These are phyloP conservation scores for Drosophila albomicans DNA, from an alignment of 1,140 invertebrate genomes.

Conservation along the genomic window DNA sequence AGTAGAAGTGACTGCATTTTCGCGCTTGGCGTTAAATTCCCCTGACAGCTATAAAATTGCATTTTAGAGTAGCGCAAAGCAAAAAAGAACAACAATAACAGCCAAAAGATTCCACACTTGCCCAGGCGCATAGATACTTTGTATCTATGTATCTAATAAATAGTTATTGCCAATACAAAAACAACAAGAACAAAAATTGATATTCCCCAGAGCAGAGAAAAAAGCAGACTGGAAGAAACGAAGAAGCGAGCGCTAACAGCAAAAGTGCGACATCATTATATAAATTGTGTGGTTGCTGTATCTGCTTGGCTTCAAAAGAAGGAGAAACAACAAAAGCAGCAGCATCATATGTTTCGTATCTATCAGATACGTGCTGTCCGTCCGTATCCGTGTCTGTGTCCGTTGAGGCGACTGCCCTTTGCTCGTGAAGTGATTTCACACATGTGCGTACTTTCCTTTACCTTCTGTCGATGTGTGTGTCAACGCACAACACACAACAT, in stretches of 20 bases:
- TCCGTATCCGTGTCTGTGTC: not conserved
- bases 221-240: not conserved
- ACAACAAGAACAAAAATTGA: constrained; percentile 68
- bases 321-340: not conserved
- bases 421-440: constrained; percentile 76
- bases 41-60: constrained; percentile 82
- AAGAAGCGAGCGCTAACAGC: constrained; percentile 13
- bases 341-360: constrained; percentile 82
- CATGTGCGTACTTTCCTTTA: constrained; percentile 34
- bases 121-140: constrained; percentile 53
- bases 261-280: constrained; percentile 84
- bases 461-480: constrained; percentile 33
- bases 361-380: constrained; percentile 63
- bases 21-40: constrained; percentile 83
- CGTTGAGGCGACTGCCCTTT: constrained; percentile 25
- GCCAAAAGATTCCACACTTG: constrained; percentile 35
- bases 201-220: constrained; percentile 60
- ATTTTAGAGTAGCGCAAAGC: constrained; percentile 71
- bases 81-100: constrained; percentile 7
- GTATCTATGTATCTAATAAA: constrained; percentile 81
- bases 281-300: constrained; percentile 62
- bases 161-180: constrained; percentile 78
- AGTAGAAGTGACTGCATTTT: constrained; percentile 70
- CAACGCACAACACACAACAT: constrained; percentile 48
- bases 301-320: constrained; percentile 37